Conservation (phyloP, 2,113 vertebrate species). For the Smithornis capensis region DNA sequence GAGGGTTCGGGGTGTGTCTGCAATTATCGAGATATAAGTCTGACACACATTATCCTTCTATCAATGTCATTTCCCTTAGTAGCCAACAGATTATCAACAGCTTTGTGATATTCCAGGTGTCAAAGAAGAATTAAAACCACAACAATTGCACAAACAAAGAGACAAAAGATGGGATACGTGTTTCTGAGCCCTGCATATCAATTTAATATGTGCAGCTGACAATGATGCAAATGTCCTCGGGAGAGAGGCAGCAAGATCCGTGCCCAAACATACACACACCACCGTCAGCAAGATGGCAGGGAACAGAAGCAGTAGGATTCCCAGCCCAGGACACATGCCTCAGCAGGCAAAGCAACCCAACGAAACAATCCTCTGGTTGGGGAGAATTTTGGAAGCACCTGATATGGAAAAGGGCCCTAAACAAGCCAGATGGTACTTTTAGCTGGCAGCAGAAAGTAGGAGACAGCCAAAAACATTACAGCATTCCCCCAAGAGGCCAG, state of each 20-base stretch:
- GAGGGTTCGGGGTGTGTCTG: conserved; percentile 41
- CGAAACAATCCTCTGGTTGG: conserved; percentile 59
- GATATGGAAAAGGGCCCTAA: conserved; percentile 61
- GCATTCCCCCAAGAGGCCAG: conserved; percentile 69
- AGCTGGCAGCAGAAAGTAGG: conserved; percentile 64
- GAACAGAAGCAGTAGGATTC: conserved; percentile 62
- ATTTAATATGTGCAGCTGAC: conserved; percentile 67
- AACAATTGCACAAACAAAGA: conserved; percentile 65
- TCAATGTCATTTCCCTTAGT: conserved; percentile 54
- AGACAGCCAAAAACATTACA: conserved; percentile 68
- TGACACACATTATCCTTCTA: conserved; percentile 59
- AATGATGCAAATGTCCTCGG: conserved; percentile 63
- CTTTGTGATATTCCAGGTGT: conserved; percentile 71
- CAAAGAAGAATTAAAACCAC: conserved; percentile 67
- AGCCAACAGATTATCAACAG: conserved; percentile 66
- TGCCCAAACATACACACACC: conserved; percentile 57
- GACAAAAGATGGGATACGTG: conserved; percentile 61
- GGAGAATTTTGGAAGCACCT: conserved; percentile 68
- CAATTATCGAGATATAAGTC: conserved; percentile 55
- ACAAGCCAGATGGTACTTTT: conserved; percentile 68
- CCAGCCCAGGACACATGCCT: conserved; percentile 60
- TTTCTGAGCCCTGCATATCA: conserved; percentile 65
- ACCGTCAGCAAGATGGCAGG: conserved; percentile 58
- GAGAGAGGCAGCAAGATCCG: conserved; percentile 53
- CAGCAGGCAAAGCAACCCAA: conserved; percentile 61